A percentile compares a stretch with the other conserved stretches of the same genome.
Conservation (phyloP, 53 echinoderm and acorn worm species). For the Antedon mediterranea region DNA sequence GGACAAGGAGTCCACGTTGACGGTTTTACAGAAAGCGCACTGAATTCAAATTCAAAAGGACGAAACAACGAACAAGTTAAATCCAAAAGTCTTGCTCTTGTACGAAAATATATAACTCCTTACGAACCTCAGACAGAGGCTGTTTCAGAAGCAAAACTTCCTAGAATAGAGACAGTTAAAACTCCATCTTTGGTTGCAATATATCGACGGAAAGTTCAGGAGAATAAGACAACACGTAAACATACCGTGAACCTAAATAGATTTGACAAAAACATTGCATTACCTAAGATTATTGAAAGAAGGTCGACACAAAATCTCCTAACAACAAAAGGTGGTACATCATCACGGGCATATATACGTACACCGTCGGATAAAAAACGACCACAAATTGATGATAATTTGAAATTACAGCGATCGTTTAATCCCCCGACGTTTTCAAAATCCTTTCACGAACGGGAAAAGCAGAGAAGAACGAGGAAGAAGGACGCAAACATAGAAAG, state of each 20-base stretch:
- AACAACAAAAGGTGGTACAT: neutral
- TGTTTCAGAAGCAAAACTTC: conserved; percentile 21
- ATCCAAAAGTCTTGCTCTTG: neutral
- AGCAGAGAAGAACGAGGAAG: conserved; percentile 38
- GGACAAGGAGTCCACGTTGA: conserved; percentile 82
- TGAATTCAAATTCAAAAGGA: conserved; percentile 57
- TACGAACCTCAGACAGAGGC: conserved; percentile 3
- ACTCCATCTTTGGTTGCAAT: conserved; percentile 52
- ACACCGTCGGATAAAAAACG: neutral
- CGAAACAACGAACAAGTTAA: neutral
- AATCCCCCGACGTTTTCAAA: conserved; percentile 7
- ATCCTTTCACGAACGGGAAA: conserved; percentile 14
- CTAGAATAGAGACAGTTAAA: conserved; percentile 28
- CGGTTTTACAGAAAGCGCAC: conserved; percentile 49
- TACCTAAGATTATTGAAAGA: neutral
- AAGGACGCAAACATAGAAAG: conserved; percentile 63
- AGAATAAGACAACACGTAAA: neutral
- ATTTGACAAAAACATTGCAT: neutral
- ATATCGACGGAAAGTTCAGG: conserved; percentile 30
- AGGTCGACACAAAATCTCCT: neutral
- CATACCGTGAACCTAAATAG: neutral
- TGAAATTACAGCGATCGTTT: neutral
- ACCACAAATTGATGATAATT: neutral
- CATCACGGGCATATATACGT: neutral
- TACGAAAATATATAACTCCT: neutral